Conservation (phyloP, 1,140 invertebrate species). For the Homarus americanus region DNA sequence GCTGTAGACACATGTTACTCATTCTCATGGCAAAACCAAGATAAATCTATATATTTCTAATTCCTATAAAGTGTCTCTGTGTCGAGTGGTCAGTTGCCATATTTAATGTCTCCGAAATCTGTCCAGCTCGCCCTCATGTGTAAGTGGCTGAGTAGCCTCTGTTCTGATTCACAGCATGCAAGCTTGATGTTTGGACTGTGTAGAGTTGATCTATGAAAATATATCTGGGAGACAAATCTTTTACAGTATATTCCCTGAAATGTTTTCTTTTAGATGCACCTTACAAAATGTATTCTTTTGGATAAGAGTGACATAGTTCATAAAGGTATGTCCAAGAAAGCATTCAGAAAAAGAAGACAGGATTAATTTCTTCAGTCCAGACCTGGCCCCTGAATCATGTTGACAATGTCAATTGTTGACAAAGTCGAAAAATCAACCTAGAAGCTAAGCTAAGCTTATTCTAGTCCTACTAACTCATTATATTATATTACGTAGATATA, state of each 20-base stretch:
- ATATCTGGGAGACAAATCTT: conserved; percentile 19
- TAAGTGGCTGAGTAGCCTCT: conserved; percentile 18
- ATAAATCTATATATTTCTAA: conserved; percentile 29
- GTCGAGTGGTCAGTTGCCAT: conserved; percentile 46
- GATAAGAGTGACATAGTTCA: background rate
- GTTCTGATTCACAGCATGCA: conserved; percentile 1
- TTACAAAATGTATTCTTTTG: background rate
- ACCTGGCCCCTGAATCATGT: conserved; percentile 23
- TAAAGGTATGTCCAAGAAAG: background rate
- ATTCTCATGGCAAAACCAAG: conserved; percentile 41
- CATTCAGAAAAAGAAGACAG: background rate
- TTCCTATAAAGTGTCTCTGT: conserved; percentile 14
- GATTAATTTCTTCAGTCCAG: conserved; percentile 35
- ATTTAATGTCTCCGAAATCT: conserved; percentile 45
- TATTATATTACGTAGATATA: conserved; percentile 68
- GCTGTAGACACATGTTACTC: conserved; percentile 15
- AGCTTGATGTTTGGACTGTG: conserved; percentile 47
- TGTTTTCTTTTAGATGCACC: background rate
- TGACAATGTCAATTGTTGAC: conserved; percentile 38
- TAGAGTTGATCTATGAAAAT: conserved; percentile 11
- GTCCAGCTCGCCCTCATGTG: conserved; percentile 40
- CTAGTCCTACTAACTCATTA: conserved; percentile 69
- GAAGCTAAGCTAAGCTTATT: conserved; percentile 66
- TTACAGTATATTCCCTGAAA: background rate
- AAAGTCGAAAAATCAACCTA: conserved; percentile 54